These are phyloP conservation scores for Stenodera caucasica DNA, from an alignment of 2,888 invertebrate genomes.

Conservation along the genomic window DNA sequence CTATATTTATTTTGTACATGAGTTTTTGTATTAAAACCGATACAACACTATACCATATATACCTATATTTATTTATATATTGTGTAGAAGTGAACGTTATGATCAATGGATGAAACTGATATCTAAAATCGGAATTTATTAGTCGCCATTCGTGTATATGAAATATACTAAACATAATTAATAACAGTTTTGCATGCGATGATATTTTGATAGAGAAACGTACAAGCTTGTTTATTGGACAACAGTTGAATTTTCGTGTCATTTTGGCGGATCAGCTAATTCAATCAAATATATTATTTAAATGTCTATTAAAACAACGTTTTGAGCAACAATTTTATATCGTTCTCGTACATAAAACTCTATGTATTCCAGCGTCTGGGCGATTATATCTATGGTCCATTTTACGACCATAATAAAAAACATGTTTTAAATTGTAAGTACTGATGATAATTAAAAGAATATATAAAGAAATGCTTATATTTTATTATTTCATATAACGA, in stretches of 20 bases:
- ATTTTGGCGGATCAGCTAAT: too few relatives aligned
- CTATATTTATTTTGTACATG: slow-evolving; percentile 4
- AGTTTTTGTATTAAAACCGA: slow-evolving; percentile 12
- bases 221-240: too few relatives aligned
- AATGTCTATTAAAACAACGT: slow-evolving; percentile 3
- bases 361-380: slow-evolving; percentile 12
- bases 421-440: slow-evolving; percentile 26
- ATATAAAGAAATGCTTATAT: slow-evolving; percentile 21
- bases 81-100: slow-evolving; percentile 9
- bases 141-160: slow-evolving; percentile 3
- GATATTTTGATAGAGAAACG: slow-evolving; percentile 31
- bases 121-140: slow-evolving; percentile 20
- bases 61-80: neutral
- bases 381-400: slow-evolving; percentile 23
- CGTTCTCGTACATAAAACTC: slow-evolving; percentile 19
- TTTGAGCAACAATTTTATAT: slow-evolving; percentile 20
- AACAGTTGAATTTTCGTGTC: too few relatives aligned
- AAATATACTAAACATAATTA: slow-evolving; percentile 23
- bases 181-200: slow-evolving; percentile 34
- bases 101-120: slow-evolving; percentile 12
- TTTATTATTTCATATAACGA: slow-evolving; percentile 23
- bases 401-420: slow-evolving; percentile 24
- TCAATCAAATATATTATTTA: too few relatives aligned
- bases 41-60: neutral
- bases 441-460: slow-evolving; percentile 26